Evolutionary conservation across 1,140 invertebrate species (phyloP), one percentile per base, ranked within the genome.

Genomic region (Drosophila bocqueti): DNA sequence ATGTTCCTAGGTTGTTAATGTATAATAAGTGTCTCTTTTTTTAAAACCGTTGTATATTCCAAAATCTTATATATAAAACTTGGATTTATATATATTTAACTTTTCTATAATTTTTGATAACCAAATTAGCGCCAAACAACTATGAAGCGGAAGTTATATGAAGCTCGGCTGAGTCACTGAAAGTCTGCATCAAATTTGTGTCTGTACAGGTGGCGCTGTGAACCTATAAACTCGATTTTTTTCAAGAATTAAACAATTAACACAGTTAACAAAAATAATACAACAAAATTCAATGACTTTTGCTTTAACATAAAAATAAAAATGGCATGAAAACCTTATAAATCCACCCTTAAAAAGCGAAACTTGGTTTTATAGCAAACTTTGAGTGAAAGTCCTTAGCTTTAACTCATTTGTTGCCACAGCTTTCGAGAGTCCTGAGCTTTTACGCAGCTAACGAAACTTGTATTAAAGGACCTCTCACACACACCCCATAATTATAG

Each of bases 301-400:
- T 9, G 0, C 0, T 10, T 16, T 3, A 9, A 5, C 21, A 24
- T 6, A 55, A 55, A 55, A 2, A 54, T 21, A 0, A 36, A 21
- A 16, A 21, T 16, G 0, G 1, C 3, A 21, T 0, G 1, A 4
- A 2, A 16, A 0, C 18, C 4, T 15, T 5, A 11, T 1, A 10
- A 38, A 55, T 3, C 4, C 4, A 38, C 18, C 7, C 8, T 6
- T 2, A 21, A 36, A 54, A 38, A 24, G 0, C 45, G 31, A 62
- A 62, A 50, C 60, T 50, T 62, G 31, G 60, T 62, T 62, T 62
- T 50, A 50, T 60, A 7, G 45, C 2, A 26, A 38, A 18, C 29
- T 45, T 65, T 65, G 24, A 57, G 50, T 64, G 40, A 57, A 64
- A 31, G 38, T 26, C 31, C 60, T 15, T 16, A 50, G 16, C 45